Evolutionary conservation across 2,888 invertebrate species (phyloP).

Genomic region (Orchestes rusci): DNA sequence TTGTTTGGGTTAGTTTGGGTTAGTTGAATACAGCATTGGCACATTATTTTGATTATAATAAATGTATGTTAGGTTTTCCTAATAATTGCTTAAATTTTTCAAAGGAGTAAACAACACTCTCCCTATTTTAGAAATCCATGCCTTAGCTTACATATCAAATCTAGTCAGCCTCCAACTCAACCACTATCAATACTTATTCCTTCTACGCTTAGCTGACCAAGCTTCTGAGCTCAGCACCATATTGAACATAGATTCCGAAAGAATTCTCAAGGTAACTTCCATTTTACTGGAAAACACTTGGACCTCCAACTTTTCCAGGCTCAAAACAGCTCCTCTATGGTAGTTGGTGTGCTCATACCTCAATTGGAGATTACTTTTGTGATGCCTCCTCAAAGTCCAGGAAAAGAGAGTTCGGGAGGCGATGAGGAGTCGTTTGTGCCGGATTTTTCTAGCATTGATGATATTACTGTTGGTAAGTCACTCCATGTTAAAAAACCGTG

Average conservation of each 20-base stretch:
- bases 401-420: constrained; percentile 77
- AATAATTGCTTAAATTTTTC: too few relatives aligned
- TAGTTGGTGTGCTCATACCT: constrained; percentile 72
- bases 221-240: constrained; percentile 73
- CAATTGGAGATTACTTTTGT: constrained; percentile 84
- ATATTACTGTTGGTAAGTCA: constrained; percentile 48
- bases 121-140: constrained; percentile 63
- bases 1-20: too few relatives aligned
- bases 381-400: constrained; percentile 75
- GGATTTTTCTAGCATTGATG: constrained; percentile 78
- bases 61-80: too few relatives aligned
- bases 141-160: constrained; percentile 74
- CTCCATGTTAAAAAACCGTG: neutral
- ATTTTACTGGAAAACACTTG: too few relatives aligned
- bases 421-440: constrained; percentile 75
- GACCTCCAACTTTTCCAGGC: too few relatives aligned
- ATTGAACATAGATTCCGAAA: constrained; percentile 67
- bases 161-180: constrained; percentile 85
- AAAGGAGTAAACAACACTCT: too few relatives aligned
- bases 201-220: constrained; percentile 75
- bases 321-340: constrained; percentile 50
- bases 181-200: constrained; percentile 88
- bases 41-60: too few relatives aligned
- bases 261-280: constrained; percentile 52
- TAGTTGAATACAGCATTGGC: too few relatives aligned